Conservation (phyloP, 2,113 vertebrate genomes). For the Seriola rivoliana region DNA sequence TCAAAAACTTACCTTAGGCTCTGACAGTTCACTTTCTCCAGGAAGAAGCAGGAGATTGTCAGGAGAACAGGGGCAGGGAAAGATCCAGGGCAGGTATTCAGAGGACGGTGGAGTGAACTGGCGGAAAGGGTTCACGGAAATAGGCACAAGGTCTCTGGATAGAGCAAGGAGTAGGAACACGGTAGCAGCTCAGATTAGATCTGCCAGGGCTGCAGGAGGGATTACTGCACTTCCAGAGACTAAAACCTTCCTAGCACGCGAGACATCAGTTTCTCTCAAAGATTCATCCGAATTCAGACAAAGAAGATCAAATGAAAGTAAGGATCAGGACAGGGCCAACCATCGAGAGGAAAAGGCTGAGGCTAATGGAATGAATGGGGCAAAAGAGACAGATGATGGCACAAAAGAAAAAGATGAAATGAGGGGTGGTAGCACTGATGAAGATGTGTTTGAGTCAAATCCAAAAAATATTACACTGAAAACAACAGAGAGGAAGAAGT, state of each 20-base stretch:
- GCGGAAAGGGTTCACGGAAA: conserved; percentile 14
- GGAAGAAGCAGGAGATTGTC: conserved; percentile 3
- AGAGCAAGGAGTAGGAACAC: conserved; percentile 63
- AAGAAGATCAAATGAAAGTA: conserved; percentile 7
- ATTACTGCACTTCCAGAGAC: neutral
- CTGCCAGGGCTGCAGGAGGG: conserved; percentile 30
- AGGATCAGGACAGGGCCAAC: neutral
- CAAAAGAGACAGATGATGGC: conserved; percentile 1
- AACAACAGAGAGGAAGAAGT: conserved; percentile 29
- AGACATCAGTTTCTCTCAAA: neutral
- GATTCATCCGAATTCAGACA: conserved; percentile 5
- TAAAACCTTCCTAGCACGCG: too few species aligned
- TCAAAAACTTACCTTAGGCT: conserved; percentile 11
- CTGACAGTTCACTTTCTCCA: conserved; percentile 21
- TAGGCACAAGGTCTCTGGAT: conserved; percentile 74
- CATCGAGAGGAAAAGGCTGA: conserved; percentile 4
- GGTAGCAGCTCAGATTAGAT: conserved; percentile 55
- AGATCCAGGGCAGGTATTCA: conserved; percentile 1
- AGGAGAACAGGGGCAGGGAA: conserved; percentile 30
- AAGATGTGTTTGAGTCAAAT: conserved; percentile 62
- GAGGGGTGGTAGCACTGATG: conserved; percentile 9
- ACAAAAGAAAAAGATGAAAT: neutral
- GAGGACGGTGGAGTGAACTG: conserved; percentile 7
- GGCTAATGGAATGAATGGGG: neutral
- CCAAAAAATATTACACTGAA: conserved; percentile 35